These are phyloP conservation scores for Homalodisca vitripennis DNA, from an alignment of 1,140 invertebrate species.

Conservation along the genomic window DNA sequence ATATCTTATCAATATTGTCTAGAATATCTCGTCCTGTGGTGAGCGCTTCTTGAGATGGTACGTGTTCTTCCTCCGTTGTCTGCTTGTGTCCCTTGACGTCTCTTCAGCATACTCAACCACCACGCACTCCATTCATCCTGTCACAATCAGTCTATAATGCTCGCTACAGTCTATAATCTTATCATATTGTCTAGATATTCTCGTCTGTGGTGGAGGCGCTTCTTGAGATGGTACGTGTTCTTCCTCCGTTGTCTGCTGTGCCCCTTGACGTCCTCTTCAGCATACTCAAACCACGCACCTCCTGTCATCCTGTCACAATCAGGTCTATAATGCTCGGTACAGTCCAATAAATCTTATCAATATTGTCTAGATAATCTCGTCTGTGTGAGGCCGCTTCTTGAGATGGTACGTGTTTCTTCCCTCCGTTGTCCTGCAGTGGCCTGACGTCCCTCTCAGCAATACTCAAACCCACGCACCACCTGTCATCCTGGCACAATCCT, in stretches of 20 bases:
- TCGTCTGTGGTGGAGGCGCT: neutral
- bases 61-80: neutral
- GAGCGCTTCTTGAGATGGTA: neutral
- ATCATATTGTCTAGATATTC: neutral
- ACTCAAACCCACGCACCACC: no score
- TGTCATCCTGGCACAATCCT: no score
- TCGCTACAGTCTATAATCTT: no score
- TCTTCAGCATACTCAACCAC: no score
- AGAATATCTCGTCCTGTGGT: neutral
- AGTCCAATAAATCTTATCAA: no score
- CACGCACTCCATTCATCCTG: neutral
- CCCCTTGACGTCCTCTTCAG: neutral
- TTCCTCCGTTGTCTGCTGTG: neutral
- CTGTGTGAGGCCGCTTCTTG: neutral
- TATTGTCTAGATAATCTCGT: neutral
- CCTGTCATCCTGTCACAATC: constrained; percentile 54
- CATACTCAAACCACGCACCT: neutral
- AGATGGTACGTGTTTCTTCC: neutral
- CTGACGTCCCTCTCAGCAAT: neutral
- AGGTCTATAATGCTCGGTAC: constrained; percentile 63
- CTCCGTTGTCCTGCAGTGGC: neutral
- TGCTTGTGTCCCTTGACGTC: neutral
- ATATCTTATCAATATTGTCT: no score
- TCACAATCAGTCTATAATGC: no score
- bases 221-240: neutral